phyloP scores from a whole-genome alignment of 64 coral and sea anemone genomes.

The Montipora cactus region DNA sequence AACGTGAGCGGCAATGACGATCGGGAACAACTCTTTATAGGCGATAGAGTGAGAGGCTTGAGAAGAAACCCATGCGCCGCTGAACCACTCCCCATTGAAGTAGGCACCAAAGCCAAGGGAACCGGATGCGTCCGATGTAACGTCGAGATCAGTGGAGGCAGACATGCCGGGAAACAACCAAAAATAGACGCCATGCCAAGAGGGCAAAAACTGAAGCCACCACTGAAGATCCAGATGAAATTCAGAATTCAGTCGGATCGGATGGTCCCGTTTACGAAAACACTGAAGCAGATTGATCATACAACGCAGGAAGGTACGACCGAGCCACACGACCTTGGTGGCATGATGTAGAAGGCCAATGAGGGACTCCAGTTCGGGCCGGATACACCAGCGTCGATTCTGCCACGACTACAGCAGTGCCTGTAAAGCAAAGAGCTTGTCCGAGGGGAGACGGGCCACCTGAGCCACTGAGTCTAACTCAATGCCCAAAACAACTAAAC shows the following conservation, averaged over 20 bases:
- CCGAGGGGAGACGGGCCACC: not conserved
- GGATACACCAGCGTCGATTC: not conserved
- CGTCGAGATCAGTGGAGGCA: not conserved
- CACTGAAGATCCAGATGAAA: conserved; percentile 51
- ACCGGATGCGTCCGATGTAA: conserved; percentile 46
- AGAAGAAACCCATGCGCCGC: not conserved
- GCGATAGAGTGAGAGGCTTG: conserved; percentile 42
- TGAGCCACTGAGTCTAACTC: conserved; percentile 24
- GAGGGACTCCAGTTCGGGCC: conserved; percentile 41
- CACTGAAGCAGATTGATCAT: conserved; percentile 30
- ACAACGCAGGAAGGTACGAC: conserved; percentile 42
- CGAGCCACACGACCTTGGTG: conserved; percentile 9
- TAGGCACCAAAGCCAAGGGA: conserved; percentile 50
- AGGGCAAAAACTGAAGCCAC: conserved; percentile 52
- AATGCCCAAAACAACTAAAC: conserved; percentile 34
- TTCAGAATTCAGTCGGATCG: conserved; percentile 19
- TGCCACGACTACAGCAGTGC: not conserved
- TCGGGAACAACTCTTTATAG: conserved; percentile 68
- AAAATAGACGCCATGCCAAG: conserved; percentile 54
- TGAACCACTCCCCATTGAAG: conserved; percentile 43
- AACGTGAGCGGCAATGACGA: conserved; percentile 41
- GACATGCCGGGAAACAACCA: conserved; percentile 48
- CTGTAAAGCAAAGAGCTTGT: conserved; percentile 40
- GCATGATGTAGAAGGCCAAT: conserved; percentile 25
- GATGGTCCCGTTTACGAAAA: not conserved